phyloP scores from a whole-genome alignment of 2,888 invertebrate species.

The Eupithecia inturbata region DNA sequence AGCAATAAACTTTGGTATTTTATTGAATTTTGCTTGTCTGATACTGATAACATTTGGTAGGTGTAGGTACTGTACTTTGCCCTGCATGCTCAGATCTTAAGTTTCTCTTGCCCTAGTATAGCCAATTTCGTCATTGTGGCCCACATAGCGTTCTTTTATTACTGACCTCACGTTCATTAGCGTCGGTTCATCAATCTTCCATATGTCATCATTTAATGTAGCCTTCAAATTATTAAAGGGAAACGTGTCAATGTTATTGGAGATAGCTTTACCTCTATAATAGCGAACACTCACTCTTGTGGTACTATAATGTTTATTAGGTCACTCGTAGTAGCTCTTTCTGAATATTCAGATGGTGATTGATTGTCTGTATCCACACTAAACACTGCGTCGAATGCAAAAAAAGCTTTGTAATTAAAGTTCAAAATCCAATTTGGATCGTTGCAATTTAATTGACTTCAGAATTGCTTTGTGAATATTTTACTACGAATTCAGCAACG shows the following conservation, averaged over 20 bases:
- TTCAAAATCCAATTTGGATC: slow-evolving; percentile 13
- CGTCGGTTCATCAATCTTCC: slow-evolving; percentile 48
- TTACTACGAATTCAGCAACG: neutral
- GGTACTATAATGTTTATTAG: neutral
- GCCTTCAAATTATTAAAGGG: slow-evolving; percentile 30
- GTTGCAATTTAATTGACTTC: slow-evolving; percentile 1
- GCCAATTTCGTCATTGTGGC: slow-evolving; percentile 32
- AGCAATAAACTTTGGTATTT: neutral
- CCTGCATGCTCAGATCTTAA: neutral
- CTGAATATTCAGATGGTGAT: neutral
- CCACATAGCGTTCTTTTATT: slow-evolving; percentile 33
- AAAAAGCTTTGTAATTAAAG: slow-evolving; percentile 19
- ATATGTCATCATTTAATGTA: slow-evolving; percentile 43
- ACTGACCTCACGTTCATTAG: slow-evolving; percentile 47
- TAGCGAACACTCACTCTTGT: neutral
- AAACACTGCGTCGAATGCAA: too few species aligned
- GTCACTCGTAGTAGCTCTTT: neutral
- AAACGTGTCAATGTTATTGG: slow-evolving; percentile 9
- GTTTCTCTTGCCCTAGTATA: slow-evolving; percentile 28
- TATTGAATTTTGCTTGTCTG: neutral
- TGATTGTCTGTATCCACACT: neutral
- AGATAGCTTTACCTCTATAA: slow-evolving; percentile 15
- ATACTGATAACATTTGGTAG: neutral
- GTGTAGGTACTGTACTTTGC: neutral
- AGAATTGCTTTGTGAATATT: slow-evolving; percentile 19